Evolutionary conservation across 2,797 vertebrate genomes (phyloP), one percentile per base, ranked within the genome.

Genomic region (Xiphophorus birchmanni): DNA sequence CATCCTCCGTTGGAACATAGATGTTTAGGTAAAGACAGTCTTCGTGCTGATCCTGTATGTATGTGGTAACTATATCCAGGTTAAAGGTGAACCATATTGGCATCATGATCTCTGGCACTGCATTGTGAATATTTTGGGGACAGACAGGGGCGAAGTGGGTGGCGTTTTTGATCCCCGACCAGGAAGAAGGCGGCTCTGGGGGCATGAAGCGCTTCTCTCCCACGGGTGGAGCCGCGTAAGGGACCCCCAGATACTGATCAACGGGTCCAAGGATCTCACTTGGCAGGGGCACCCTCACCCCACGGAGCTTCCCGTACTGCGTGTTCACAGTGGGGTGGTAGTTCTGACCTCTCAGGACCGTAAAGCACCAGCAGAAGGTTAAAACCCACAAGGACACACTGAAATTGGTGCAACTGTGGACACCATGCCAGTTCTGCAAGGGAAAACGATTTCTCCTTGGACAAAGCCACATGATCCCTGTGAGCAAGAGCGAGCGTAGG

Each of bases 71-170:
- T 81, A 99, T 98, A 96, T 99, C 99, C 97, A 99, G 94, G 95
- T 99, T 99, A 95, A 98, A 99, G 91, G 98, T 99, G 96, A 99
- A 99, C 99, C 99, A 99, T 92, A 99, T 96, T 67, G 99, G 99
- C 95, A 99, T 97, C 99, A 99, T 99, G 94, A 99, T 99, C 94
- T 99, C 99, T 10, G 99, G 99, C 92, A 99, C 98, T 0, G 98
- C 98, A 17, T 98, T 99, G 95, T 99, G 99, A 94, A 99, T 99
- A 94, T 99, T 99, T 95, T 99, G 99, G n/a, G 99, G 99, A 94
- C 99, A 99, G 88, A 99, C 98, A 0, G 99, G 98, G 21, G 98
- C 97, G 90, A 99, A 99, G 94, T 99, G 98, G 69, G 99, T 99
- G 92, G 98, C 97, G 0, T 99, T 99, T 94, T 98, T 98, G 94